Evolutionary conservation across 1,140 invertebrate genomes (phyloP).

Genomic region (Oreohelix idahoensis): DNA sequence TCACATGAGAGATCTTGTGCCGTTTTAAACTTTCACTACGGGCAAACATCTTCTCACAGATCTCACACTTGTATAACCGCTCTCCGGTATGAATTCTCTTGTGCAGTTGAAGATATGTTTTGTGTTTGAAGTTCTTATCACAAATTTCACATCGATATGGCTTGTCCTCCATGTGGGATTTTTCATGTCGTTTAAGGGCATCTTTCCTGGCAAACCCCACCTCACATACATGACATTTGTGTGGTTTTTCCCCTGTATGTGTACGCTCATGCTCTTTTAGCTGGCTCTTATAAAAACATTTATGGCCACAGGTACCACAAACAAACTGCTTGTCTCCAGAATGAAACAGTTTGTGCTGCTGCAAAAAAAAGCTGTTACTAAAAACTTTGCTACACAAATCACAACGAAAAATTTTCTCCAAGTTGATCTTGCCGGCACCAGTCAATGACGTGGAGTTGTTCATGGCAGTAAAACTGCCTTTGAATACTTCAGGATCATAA

Average conservation of each 20-base stretch:
- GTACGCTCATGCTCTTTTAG: slow-evolving; percentile 49
- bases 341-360: slow-evolving; percentile 37
- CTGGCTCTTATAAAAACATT: slow-evolving; percentile 39
- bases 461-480: background rate
- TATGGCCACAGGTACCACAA: slow-evolving; percentile 34
- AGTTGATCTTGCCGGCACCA: background rate
- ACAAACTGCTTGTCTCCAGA: slow-evolving; percentile 42
- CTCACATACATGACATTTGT: slow-evolving; percentile 83
- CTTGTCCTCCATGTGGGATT: slow-evolving; percentile 34
- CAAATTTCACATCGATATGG: slow-evolving; percentile 80
- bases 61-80: slow-evolving; percentile 77
- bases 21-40: slow-evolving; percentile 19
- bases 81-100: slow-evolving; percentile 35
- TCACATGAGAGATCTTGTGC: slow-evolving; percentile 7
- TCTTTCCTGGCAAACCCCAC: slow-evolving; percentile 90
- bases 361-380: slow-evolving; percentile 29
- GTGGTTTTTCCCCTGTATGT: slow-evolving; percentile 53
- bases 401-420: slow-evolving; percentile 23
- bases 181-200: slow-evolving; percentile 80
- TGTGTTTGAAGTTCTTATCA: slow-evolving; percentile 89
- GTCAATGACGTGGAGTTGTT: background rate
- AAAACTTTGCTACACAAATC: slow-evolving; percentile 32
- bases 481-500: slow-evolving; percentile 26
- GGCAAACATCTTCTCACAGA: slow-evolving; percentile 89
- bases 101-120: slow-evolving; percentile 84